Evolutionary conservation across 1,140 invertebrate species (phyloP), one percentile per base, ranked within the genome.

Genomic region (Meloidogyne chitwoodi): DNA sequence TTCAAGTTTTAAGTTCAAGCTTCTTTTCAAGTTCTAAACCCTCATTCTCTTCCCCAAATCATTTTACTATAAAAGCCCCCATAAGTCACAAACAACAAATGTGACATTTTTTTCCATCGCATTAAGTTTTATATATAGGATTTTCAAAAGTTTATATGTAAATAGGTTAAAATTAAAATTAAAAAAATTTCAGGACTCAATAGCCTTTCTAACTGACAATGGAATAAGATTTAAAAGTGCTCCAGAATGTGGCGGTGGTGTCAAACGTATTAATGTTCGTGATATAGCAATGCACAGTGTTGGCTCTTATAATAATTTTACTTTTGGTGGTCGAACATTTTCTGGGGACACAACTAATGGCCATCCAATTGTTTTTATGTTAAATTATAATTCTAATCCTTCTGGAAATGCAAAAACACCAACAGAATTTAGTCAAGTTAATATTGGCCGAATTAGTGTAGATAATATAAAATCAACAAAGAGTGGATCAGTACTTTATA

Each of bases 161-260:
- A n/a, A n/a, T n/a, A n/a, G n/a, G 5, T 5, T 27, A 16, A 22
- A 66, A 27, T 29, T n/a, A n/a, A n/a, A 22, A 16, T 27, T 34
- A 29, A 65, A 68, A 68, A 38, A n/a, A 22, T 68, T 71, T 16
- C 0, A 71, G 69, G 69, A 71, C n/a, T 61, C 14, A 19, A 26
- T 71, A 12, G n/a, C 69, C 44, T 71, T 71, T 41, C n/a, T 71
- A 41, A 48, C 69, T 16, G 69, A 71, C 16, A 71, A 61, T 71
- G 41, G 69, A 11, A 2, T 71, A 3, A 26, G 38, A n/a, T n/a
- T 71, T 29, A 24, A 48, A 27, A 71, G 69, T 31, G 19, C 44
- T 0, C 69, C 69, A 64, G 19, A 29, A 64, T 34, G 27, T 34
- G 69, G 69, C 14, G 69, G 69, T 61, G 69, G 69, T 24, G 69